A percentile compares a stretch with the other conserved stretches of the same genome.
Conservation (phyloP, 2,113 vertebrate species). For the Solea senegalensis region DNA sequence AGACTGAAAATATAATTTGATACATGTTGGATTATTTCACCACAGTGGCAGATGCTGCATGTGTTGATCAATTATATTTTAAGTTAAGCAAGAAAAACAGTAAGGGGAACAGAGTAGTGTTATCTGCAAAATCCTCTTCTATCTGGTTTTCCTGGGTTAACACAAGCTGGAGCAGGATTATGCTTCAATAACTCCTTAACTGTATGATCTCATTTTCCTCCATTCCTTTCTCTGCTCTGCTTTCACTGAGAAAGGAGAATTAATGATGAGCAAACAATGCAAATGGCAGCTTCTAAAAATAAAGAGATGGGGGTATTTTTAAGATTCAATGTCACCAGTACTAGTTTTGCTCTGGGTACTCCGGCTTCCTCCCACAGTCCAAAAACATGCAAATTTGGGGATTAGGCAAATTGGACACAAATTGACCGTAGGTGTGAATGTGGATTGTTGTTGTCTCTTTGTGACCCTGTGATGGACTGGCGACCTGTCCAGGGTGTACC, state of each 20-base stretch:
- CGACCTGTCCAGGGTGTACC: no score
- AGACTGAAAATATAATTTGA: no score
- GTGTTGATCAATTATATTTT: not conserved
- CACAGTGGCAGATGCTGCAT: no score
- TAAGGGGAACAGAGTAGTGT: not conserved
- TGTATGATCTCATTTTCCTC: slow-evolving; percentile 44
- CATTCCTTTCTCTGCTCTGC: slow-evolving; percentile 8
- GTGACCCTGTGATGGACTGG: no score
- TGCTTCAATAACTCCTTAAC: slow-evolving; percentile 5
- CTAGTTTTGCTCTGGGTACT: not conserved
- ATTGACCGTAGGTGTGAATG: no score
- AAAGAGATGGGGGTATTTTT: not conserved
- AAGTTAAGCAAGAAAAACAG: slow-evolving; percentile 3
- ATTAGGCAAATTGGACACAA: no score
- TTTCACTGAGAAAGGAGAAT: slow-evolving; percentile 35
- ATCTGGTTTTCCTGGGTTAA: not conserved
- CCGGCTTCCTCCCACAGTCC: no score
- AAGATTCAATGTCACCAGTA: not conserved
- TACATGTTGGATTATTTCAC: no score
- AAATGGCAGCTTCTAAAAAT: slow-evolving; percentile 1
- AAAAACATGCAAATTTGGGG: no score
- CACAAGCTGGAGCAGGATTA: slow-evolving; percentile 10
- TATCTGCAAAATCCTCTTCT: not conserved
- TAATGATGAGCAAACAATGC: slow-evolving; percentile 8
- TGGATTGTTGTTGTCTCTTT: no score